Base-by-base conservation (phyloP, 30 jellyfish, hydroid and myxozoan species). In the Turritopsis dohrnii region DNA sequence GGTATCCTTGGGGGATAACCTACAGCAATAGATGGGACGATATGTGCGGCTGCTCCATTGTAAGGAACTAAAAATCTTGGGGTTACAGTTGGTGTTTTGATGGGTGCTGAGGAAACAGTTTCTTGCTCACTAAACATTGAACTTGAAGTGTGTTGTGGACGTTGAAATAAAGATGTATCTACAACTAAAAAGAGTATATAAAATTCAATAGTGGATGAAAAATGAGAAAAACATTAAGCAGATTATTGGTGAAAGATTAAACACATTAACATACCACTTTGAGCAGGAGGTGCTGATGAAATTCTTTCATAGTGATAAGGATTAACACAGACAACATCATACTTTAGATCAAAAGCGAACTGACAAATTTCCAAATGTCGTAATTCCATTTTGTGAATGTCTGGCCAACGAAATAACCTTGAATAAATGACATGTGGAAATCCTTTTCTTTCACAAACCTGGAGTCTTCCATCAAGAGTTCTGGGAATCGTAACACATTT, bases 401-500 rank as follows among this genome's bases (percentile, higher is more conserved):
- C 99, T 24, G 99, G 99, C 99, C 99, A 94, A 60, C 99, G 88
- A 84, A 94, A 94, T 66, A 94, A 82, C 60, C 99, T 77, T 30
- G 99, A 92, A 82, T 94, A 94, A 31, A 94, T 94, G 81, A 94
- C 99, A 87, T 94, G 99, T 60, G 99, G 99, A 83, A 94, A 94
- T 52, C 99, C 99, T 84, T 94, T 94, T 29, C 99, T 82, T 79
- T 94, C 99, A 85, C 99, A 94, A 60, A 94, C 99, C 81, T 94
- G 99, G 5, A 94, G 88, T 74, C 99, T 83, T 73, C 99, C 99
- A 87, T 94, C 99, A 24, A 94, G 85, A 41, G 99, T 94, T 75
- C 99, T 81, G 18, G 99, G 99, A 26, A 94, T 94, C 53, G 99
- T 94, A 83, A 94, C 99, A 89, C 99, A 94, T 83, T 94, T 94